These are phyloP conservation scores for Hybognathus amarus DNA, from an alignment of 2,797 vertebrate genomes.

Conservation along the genomic window DNA sequence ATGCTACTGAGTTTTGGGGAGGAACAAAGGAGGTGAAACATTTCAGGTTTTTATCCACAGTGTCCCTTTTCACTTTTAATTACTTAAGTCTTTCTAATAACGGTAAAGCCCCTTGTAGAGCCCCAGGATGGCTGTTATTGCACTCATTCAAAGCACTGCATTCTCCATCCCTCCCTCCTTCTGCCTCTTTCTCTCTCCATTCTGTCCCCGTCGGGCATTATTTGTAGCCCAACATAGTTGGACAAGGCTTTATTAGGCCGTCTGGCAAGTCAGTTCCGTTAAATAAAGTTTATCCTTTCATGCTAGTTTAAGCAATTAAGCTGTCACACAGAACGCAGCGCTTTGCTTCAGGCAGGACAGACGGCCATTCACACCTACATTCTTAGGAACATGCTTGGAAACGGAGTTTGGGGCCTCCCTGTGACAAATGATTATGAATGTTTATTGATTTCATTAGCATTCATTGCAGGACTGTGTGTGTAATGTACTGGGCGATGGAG, in stretches of 20 bases:
- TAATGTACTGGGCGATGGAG: not conserved
- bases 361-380: slow-evolving; percentile 68
- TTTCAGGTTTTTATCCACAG: slow-evolving; percentile 56
- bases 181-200: slow-evolving; percentile 5
- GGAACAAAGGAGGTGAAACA: slow-evolving; percentile 54
- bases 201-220: slow-evolving; percentile 27
- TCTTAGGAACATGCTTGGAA: slow-evolving; percentile 66
- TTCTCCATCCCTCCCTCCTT: slow-evolving; percentile 40
- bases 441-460: slow-evolving; percentile 82
- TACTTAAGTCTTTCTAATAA: slow-evolving; percentile 62
- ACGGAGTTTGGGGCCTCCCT: slow-evolving; percentile 61
- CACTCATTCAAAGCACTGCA: not conserved
- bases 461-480: slow-evolving; percentile 63
- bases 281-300: slow-evolving; percentile 75
- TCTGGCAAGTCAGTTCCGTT: slow-evolving; percentile 69
- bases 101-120: slow-evolving; percentile 38
- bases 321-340: slow-evolving; percentile 65
- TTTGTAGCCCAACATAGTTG: slow-evolving; percentile 19
- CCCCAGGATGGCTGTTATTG: slow-evolving; percentile 48
- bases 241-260: slow-evolving; percentile 22
- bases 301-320: slow-evolving; percentile 71
- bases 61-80: slow-evolving; percentile 65
- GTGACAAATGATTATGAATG: slow-evolving; percentile 78
- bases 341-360: slow-evolving; percentile 64
- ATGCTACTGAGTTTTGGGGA: too few relatives aligned